Percentiles rank a stretch among this genome's conserved stretches.
Conservation (phyloP, 2,888 invertebrate species). For the Silvanus unidentatus region DNA sequence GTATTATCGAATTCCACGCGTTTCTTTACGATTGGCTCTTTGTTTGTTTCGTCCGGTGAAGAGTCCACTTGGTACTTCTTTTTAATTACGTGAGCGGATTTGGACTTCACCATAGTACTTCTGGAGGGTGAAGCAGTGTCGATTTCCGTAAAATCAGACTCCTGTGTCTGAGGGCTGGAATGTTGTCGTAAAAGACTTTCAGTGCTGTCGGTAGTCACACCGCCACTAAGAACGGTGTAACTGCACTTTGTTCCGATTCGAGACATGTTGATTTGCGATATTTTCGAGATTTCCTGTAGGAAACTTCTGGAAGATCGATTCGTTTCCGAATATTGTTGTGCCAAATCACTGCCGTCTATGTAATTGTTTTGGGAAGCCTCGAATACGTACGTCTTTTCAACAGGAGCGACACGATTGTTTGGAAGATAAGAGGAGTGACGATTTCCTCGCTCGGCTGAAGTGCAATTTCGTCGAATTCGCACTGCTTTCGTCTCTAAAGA, state of each 20-base stretch:
- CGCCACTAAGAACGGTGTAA: constrained; percentile 60
- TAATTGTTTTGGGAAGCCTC: constrained; percentile 46
- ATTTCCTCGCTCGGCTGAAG: constrained; percentile 40
- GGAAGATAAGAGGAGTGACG: constrained; percentile 46
- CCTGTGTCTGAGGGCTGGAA: constrained; percentile 30
- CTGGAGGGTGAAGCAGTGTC: constrained; percentile 39
- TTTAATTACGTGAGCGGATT: constrained; percentile 55
- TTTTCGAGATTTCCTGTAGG: constrained; percentile 57
- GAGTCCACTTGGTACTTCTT: constrained; percentile 43
- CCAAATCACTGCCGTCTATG: constrained; percentile 42
- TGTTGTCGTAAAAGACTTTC: constrained; percentile 53
- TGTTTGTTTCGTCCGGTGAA: constrained; percentile 37
- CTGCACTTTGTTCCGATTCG: constrained; percentile 62
- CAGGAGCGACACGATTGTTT: constrained; percentile 40
- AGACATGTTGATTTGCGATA: constrained; percentile 65
- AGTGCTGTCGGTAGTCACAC: constrained; percentile 58
- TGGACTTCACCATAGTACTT: constrained; percentile 51
- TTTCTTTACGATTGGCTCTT: constrained; percentile 26
- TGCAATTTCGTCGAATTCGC: constrained; percentile 39
- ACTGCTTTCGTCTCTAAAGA: constrained; percentile 30
- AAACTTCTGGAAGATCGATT: constrained; percentile 39
- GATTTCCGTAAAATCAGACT: constrained; percentile 27
- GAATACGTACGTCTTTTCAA: constrained; percentile 46
- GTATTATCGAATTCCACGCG: constrained; percentile 40
- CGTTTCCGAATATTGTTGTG: constrained; percentile 32